Evolutionary conservation across 2,888 invertebrate species (phyloP).

Genomic region (Drosophila atripex): DNA sequence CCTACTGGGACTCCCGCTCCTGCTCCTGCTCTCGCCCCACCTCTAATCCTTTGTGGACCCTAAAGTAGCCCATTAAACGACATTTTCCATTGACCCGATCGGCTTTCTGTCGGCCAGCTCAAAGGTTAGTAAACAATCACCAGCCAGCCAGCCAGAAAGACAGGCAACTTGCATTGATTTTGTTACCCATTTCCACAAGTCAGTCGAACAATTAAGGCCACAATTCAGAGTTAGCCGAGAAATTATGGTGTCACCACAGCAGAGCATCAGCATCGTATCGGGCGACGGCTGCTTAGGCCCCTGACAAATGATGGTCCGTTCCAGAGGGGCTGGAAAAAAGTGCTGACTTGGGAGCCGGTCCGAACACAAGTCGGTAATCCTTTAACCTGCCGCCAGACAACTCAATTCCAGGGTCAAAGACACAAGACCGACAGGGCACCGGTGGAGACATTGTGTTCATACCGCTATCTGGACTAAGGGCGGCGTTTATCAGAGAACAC

Average conservation of each 20-base stretch:
- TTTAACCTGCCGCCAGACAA: constrained; percentile 71
- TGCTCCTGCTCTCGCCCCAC: constrained; percentile 24
- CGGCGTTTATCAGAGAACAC: constrained; percentile 50
- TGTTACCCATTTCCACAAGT: constrained; percentile 40
- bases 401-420: constrained; percentile 64
- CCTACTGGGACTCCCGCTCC: constrained; percentile 30
- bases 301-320: constrained; percentile 70
- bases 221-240: constrained; percentile 71
- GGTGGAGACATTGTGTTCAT: constrained; percentile 64
- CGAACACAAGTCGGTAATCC: constrained; percentile 58
- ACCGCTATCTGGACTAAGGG: constrained; percentile 43
- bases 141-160: background rate
- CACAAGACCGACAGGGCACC: constrained; percentile 36
- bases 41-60: constrained; percentile 58
- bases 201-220: constrained; percentile 73
- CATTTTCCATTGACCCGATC: constrained; percentile 53
- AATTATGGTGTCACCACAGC: constrained; percentile 75
- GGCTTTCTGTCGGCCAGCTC: constrained; percentile 59
- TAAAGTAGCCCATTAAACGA: constrained; percentile 72
- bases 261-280: constrained; percentile 15
- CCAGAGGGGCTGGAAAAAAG: constrained; percentile 46
- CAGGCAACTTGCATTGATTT: constrained; percentile 69
- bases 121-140: constrained; percentile 69
- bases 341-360: constrained; percentile 63
- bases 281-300: constrained; percentile 61